Evolutionary conservation across 2,888 invertebrate genomes (phyloP).

Genomic region (Lathronympha strigana): DNA sequence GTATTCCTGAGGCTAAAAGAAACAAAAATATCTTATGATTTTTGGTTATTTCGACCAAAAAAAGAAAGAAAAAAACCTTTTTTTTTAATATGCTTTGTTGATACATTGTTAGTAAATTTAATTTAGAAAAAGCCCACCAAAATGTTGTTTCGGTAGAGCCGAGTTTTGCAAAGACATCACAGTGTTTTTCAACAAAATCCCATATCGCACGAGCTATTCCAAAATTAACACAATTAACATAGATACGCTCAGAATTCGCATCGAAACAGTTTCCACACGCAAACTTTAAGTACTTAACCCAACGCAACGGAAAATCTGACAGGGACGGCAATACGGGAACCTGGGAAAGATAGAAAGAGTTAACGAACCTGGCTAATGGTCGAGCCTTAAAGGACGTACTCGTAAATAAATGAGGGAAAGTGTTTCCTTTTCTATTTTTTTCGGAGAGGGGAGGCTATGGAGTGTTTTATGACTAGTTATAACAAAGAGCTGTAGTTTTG

Average conservation of each 20-base stretch:
- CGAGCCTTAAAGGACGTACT: slow-evolving; percentile 67
- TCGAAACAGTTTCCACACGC: slow-evolving; percentile 51
- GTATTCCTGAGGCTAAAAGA: too few species aligned
- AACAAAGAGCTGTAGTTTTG: slow-evolving; percentile 50
- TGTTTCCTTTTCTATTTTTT: slow-evolving; percentile 59
- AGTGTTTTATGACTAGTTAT: slow-evolving; percentile 52
- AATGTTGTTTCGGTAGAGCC: background rate
- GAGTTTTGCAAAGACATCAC: too few species aligned
- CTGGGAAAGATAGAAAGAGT: slow-evolving; percentile 56
- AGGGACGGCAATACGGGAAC: slow-evolving; percentile 61
- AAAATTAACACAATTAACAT: slow-evolving; percentile 39
- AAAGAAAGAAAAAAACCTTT: too few species aligned
- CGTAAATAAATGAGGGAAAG: slow-evolving; percentile 74
- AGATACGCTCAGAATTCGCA: slow-evolving; percentile 43
- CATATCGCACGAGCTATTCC: background rate
- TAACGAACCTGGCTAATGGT: slow-evolving; percentile 70
- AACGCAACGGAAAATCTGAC: slow-evolving; percentile 62
- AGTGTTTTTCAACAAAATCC: background rate
- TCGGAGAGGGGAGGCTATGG: slow-evolving; percentile 52
- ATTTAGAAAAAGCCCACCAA: too few species aligned
- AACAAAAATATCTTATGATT: too few species aligned
- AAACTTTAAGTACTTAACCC: slow-evolving; percentile 67
- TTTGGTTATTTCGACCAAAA: too few species aligned
- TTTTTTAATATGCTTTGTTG: too few species aligned
- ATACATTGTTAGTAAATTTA: too few species aligned